These are phyloP conservation scores for Galeopterus variegatus DNA, from an alignment of 2,113 vertebrate species.

Conservation along the genomic window DNA sequence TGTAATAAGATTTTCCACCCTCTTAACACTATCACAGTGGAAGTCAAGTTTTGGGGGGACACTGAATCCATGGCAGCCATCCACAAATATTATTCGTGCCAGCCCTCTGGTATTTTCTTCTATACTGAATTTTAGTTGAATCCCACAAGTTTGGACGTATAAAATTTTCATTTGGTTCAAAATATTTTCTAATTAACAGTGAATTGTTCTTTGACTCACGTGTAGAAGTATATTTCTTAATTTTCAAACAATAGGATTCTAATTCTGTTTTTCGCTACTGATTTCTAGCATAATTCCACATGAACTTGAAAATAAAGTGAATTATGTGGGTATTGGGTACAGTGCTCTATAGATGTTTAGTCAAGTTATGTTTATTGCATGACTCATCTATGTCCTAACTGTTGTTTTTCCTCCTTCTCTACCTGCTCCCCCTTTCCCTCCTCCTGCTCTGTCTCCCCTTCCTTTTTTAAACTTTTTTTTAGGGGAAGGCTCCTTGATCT, in stretches of 20 bases:
- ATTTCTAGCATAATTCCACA: constrained; percentile 47
- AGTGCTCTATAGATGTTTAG: not conserved
- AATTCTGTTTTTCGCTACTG: not conserved
- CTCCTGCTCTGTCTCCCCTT: too few relatives aligned
- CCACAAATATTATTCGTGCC: not conserved
- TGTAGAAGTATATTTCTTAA: not conserved
- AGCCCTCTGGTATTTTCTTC: not conserved
- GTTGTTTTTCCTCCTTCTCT: not conserved
- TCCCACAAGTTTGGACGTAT: not conserved
- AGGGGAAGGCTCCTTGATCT: not conserved
- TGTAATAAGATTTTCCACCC: too few relatives aligned
- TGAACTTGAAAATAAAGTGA: not conserved
- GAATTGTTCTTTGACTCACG: not conserved
- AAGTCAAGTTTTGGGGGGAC: too few relatives aligned
- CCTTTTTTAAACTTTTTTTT: too few relatives aligned
- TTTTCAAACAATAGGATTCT: constrained; percentile 45
- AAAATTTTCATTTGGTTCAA: constrained; percentile 32
- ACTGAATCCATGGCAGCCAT: not conserved
- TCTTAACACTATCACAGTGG: too few relatives aligned
- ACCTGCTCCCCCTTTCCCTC: not conserved
- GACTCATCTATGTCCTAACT: not conserved
- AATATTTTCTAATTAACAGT: not conserved
- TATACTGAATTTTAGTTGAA: not conserved
- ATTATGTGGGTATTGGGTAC: too few relatives aligned
- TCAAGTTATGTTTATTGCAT: not conserved